phyloP scores from a whole-genome alignment of 1,140 invertebrate genomes.

The Notospermus geniculatus region DNA sequence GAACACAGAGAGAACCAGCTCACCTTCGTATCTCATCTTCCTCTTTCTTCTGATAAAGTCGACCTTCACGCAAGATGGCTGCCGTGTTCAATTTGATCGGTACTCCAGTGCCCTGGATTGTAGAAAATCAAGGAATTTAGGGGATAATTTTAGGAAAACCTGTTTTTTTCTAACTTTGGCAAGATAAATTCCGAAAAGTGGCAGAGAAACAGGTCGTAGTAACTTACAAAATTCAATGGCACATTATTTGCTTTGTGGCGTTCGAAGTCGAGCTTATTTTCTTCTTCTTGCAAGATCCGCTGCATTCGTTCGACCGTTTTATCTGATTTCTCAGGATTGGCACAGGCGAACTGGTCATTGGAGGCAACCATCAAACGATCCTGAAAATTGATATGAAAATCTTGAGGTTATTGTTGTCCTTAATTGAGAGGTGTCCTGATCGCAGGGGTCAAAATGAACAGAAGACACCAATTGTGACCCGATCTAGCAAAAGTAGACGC shows the following conservation, averaged over 20 bases:
- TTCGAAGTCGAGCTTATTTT: slow-evolving; percentile 47
- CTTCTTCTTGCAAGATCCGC: slow-evolving; percentile 40
- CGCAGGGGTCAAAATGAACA: too few relatives aligned
- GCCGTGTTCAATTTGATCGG: slow-evolving; percentile 54
- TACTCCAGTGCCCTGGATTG: slow-evolving; percentile 41
- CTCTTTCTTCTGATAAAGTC: slow-evolving; percentile 50
- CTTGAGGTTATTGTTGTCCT: too few relatives aligned
- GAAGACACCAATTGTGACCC: too few relatives aligned
- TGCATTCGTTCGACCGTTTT: slow-evolving; percentile 47
- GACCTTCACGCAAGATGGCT: slow-evolving; percentile 53
- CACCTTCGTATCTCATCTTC: slow-evolving; percentile 49
- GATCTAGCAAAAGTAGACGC: too few relatives aligned
- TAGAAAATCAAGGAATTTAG: slow-evolving; percentile 12
- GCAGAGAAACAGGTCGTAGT: background rate
- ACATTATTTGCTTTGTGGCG: slow-evolving; percentile 39
- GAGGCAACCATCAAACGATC: slow-evolving; percentile 50
- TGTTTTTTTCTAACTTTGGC: background rate
- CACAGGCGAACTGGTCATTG: slow-evolving; percentile 48
- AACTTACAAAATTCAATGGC: slow-evolving; percentile 40
- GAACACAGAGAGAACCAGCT: slow-evolving; percentile 8
- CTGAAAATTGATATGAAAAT: slow-evolving; percentile 24
- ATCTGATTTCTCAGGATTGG: slow-evolving; percentile 48
- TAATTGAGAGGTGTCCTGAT: too few relatives aligned
- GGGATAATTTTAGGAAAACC: background rate
- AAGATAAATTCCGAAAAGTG: background rate